Evolutionary conservation across 2,888 invertebrate genomes (phyloP), one percentile per base, ranked within the genome.

Genomic region (Chloroclysta siterata): DNA sequence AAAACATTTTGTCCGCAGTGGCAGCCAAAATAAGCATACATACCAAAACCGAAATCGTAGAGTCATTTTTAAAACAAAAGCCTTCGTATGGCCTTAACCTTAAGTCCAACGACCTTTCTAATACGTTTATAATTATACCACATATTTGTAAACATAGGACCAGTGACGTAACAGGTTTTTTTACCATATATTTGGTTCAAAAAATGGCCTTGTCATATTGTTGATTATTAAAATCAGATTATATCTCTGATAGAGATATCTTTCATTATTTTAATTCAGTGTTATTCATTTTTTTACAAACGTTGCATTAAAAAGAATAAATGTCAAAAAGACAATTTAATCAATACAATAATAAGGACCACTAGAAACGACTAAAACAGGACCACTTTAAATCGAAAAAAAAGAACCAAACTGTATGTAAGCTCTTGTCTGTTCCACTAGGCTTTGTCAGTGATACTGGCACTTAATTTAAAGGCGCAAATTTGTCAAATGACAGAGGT

Each of bases 101-200:
- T 44, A 44, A 64, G 91, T 81, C 66, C 89, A 70, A 78, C 85
- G 91, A 91, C 90, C 92, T 82, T 83, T 83, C 90, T 93, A 91
- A 93, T 92, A 86, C 83, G 81, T 87, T 93, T 93, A 91, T 93
- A 93, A 93, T 93, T 93, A 89, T 82, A 89, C 79, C 71, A 73
- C 78, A 78, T 83, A 84, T 86, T 85, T 85, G 90, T 90, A 90
- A 90, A 90, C 88, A 89, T 77, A 81, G 82, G 78, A 74, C 78
- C 82, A 53, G 53, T 88, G 88, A 87, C 85, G 88, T 84, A 87
- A 84, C 80, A 50, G 73, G 68, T 48, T 73, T 75, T 76, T 78
- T 78, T 77, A 73, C 55, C 48, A 59, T 50, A 70, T 70, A 70
- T 76, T 78, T 74, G 51, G 54, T 44, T 57, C 48, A 14, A 28